These are phyloP conservation scores for Podiceps cristatus DNA, from an alignment of 2,113 vertebrate genomes.

Conservation along the genomic window DNA sequence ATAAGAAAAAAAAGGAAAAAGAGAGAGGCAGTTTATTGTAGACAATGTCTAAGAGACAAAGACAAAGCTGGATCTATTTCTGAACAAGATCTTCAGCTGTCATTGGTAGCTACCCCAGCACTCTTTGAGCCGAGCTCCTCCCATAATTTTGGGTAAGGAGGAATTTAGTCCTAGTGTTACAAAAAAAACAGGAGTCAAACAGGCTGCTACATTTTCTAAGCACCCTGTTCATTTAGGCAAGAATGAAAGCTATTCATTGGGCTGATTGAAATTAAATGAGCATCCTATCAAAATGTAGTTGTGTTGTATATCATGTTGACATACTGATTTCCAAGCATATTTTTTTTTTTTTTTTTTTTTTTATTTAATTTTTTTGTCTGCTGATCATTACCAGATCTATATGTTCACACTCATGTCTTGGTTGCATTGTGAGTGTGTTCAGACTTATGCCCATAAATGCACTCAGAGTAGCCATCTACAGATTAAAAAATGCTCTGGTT, in stretches of 20 bases:
- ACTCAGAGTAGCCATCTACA: not conserved
- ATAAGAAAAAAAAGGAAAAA: fast-evolving
- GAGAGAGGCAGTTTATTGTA: not conserved
- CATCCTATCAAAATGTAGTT: not conserved
- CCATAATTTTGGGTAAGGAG: not conserved
- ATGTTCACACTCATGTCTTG: not conserved
- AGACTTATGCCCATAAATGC: not conserved
- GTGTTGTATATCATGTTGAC: not conserved
- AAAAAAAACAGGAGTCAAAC: not conserved
- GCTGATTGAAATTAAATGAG: not conserved
- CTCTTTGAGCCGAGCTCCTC: not conserved
- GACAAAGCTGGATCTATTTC: not conserved
- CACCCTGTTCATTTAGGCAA: not conserved
- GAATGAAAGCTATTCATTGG: not conserved
- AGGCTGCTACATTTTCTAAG: not conserved
- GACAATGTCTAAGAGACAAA: not conserved
- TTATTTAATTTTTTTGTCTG: not conserved
- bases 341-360: not conserved
- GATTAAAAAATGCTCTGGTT: not conserved
- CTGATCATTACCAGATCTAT: not conserved
- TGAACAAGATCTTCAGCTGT: not conserved
- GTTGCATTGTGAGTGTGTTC: not conserved
- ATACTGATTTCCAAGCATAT: not conserved
- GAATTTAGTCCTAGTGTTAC: not conserved
- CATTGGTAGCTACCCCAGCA: not conserved